phyloP scores from a whole-genome alignment of 1,140 invertebrate genomes.

The Drosophila nasuta region DNA sequence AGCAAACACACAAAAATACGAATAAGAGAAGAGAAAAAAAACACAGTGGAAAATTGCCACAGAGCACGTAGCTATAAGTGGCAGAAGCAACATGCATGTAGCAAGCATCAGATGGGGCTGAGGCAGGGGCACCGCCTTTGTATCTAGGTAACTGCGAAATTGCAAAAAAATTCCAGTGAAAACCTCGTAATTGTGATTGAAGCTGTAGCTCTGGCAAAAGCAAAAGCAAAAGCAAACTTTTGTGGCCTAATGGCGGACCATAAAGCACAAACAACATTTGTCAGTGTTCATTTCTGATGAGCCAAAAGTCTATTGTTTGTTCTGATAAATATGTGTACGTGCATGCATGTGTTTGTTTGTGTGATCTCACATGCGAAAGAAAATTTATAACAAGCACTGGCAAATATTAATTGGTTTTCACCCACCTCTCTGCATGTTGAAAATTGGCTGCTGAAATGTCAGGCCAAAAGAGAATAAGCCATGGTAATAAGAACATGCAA shows the following conservation, averaged over 20 bases:
- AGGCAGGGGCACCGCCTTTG: neutral
- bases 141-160: constrained; percentile 42
- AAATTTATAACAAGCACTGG: constrained; percentile 62
- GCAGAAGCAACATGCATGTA: neutral
- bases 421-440: constrained; percentile 7
- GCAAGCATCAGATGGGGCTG: neutral
- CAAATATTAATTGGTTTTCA: constrained; percentile 51
- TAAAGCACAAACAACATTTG: constrained; percentile 75
- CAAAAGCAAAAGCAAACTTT: constrained; percentile 57
- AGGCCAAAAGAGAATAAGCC: constrained; percentile 9
- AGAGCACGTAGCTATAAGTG: constrained; percentile 38
- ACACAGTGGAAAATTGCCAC: constrained; percentile 36
- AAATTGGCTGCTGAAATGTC: constrained; percentile 20
- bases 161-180: constrained; percentile 35
- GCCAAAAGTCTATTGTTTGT: constrained; percentile 68
- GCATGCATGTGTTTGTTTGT: neutral
- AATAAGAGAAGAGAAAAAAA: neutral
- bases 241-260: constrained; percentile 69
- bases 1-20: neutral
- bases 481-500: neutral
- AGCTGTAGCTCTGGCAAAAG: constrained; percentile 18
- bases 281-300: constrained; percentile 77
- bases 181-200: constrained; percentile 73
- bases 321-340: constrained; percentile 8
- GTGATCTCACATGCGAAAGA: neutral